phyloP scores from a whole-genome alignment of 2,888 invertebrate genomes.

The Archips xylosteana region DNA sequence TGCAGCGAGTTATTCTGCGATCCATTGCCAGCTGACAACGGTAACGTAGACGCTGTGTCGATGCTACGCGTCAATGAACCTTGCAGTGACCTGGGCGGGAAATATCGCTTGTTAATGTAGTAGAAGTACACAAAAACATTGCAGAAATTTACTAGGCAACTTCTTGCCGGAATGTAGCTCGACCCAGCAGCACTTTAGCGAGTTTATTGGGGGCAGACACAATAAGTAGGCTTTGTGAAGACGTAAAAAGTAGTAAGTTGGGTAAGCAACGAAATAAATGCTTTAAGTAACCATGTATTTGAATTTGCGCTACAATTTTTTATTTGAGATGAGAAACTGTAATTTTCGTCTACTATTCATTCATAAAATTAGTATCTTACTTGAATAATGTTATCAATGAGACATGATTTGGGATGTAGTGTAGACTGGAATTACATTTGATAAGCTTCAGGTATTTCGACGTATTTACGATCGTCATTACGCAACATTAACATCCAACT shows the following conservation, averaged over 20 bases:
- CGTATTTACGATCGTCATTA: too few relatives aligned
- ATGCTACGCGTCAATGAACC: slow-evolving; percentile 80
- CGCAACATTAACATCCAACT: too few relatives aligned
- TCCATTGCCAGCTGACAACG: slow-evolving; percentile 72
- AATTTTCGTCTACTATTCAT: too few relatives aligned
- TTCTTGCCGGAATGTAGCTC: slow-evolving; percentile 37
- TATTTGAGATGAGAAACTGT: too few relatives aligned
- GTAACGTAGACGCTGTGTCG: slow-evolving; percentile 78
- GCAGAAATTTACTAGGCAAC: slow-evolving; percentile 40
- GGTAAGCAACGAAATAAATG: background rate
- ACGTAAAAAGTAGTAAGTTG: slow-evolving; percentile 14
- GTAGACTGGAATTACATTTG: too few relatives aligned
- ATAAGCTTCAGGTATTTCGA: too few relatives aligned
- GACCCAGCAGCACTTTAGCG: slow-evolving; percentile 18
- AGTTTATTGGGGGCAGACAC: slow-evolving; percentile 33
- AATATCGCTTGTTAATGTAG: slow-evolving; percentile 9
- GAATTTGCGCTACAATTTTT: background rate
- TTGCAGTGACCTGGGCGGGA: slow-evolving; percentile 69
- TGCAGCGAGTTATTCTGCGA: slow-evolving; percentile 78
- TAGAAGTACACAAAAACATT: slow-evolving; percentile 34
- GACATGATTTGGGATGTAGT: too few relatives aligned
- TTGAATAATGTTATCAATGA: too few relatives aligned
- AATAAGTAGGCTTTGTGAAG: slow-evolving; percentile 25
- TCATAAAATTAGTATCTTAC: too few relatives aligned
- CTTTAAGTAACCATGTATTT: background rate